Percentiles rank a stretch among this genome's conserved stretches.
phyloP scores from a whole-genome alignment of 2,888 invertebrate species.

The Drosophila flavopinicola region DNA sequence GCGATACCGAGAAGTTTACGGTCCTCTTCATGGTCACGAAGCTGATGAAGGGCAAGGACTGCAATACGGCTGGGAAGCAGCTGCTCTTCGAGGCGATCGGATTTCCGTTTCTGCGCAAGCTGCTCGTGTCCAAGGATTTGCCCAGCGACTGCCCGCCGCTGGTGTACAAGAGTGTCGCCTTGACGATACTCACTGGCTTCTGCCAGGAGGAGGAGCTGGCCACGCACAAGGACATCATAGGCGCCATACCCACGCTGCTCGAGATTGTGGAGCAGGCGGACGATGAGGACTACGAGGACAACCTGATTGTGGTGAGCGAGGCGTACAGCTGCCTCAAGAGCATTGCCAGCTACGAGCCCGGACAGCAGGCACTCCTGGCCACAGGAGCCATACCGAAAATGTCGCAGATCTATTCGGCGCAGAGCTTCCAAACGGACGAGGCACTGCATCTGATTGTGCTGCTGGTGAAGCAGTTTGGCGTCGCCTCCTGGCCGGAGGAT shows the following conservation, averaged over 20 bases:
- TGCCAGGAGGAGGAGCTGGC: slow-evolving; percentile 92
- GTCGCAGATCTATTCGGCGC: slow-evolving; percentile 93
- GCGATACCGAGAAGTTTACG: slow-evolving; percentile 96
- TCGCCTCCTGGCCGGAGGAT: slow-evolving; percentile 90
- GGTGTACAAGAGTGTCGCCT: slow-evolving; percentile 95
- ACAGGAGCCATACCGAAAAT: slow-evolving; percentile 92
- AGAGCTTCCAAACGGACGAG: slow-evolving; percentile 95
- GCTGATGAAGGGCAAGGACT: slow-evolving; percentile 92
- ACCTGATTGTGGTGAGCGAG: slow-evolving; percentile 93
- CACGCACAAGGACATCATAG: slow-evolving; percentile 92
- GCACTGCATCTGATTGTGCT: slow-evolving; percentile 92
- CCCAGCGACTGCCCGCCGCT: slow-evolving; percentile 95
- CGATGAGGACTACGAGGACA: slow-evolving; percentile 93
- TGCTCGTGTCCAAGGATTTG: slow-evolving; percentile 90
- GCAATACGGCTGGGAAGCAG: slow-evolving; percentile 90
- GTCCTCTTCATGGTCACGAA: slow-evolving; percentile 96
- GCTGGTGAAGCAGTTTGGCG: slow-evolving; percentile 89
- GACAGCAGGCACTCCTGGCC: slow-evolving; percentile 91
- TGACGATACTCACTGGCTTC: slow-evolving; percentile 94
- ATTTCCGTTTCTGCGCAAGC: slow-evolving; percentile 92
- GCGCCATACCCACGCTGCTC: slow-evolving; percentile 92
- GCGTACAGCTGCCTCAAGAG: slow-evolving; percentile 93
- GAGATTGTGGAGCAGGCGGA: slow-evolving; percentile 94
- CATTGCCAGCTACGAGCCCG: slow-evolving; percentile 91
- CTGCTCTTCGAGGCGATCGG: slow-evolving; percentile 95